Percentiles rank a stretch among this genome's conserved stretches.
phyloP scores from a whole-genome alignment of 1,140 invertebrate species.

The Bathynomus jamesi region DNA sequence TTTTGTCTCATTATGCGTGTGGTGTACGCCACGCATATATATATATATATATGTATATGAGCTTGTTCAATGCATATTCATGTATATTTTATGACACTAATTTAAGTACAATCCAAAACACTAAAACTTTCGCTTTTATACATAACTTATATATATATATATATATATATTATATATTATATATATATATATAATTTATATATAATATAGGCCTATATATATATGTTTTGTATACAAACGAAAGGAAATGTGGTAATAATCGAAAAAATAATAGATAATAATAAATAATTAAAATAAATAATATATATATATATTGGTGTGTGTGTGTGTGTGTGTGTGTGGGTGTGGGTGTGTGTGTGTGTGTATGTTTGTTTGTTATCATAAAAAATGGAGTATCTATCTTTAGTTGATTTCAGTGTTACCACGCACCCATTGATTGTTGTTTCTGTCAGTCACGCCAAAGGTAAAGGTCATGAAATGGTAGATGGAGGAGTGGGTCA shows the following conservation, averaged over 20 bases:
- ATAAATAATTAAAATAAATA: no score
- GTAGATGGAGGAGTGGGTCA: no score
- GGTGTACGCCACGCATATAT: background rate
- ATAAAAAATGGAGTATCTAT: no score
- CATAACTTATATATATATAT: background rate
- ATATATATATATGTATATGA: background rate
- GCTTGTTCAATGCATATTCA: background rate
- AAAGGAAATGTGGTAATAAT: no score
- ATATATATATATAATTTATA: constrained; percentile 5
- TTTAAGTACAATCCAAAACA: background rate
- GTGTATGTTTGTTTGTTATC: no score
- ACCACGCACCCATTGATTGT: no score
- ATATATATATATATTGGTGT: constrained; percentile 8
- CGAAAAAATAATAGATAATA: no score
- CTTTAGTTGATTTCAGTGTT: no score
- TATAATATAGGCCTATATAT: constrained; percentile 6
- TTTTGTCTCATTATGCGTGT: no score
- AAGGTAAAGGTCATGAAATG: no score
- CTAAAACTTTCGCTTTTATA: background rate
- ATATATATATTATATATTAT: background rate
- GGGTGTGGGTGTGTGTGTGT: background rate
- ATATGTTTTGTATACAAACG: background rate
- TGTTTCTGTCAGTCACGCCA: no score
- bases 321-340: background rate
- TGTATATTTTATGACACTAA: background rate